A percentile compares a stretch with the other conserved stretches of the same genome.
These are phyloP conservation scores for Vipera latastei DNA, from an alignment of 2,797 vertebrate species.

Conservation along the genomic window DNA sequence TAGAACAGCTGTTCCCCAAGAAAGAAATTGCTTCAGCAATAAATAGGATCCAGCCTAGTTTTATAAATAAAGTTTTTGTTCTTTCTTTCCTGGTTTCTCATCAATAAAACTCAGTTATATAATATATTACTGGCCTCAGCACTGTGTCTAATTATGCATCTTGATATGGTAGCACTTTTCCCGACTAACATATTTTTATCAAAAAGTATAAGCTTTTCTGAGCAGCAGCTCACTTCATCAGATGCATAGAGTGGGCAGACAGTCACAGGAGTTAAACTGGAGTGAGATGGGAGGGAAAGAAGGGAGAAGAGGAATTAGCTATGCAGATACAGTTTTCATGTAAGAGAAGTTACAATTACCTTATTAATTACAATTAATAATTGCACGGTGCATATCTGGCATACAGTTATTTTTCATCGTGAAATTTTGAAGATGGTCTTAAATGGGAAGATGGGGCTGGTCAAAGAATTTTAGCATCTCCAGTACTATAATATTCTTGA, in stretches of 20 bases:
- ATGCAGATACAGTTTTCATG: neutral
- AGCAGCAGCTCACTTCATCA: neutral
- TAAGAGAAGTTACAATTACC: neutral
- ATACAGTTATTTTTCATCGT: neutral
- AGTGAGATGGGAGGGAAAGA: neutral
- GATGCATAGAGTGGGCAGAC: neutral
- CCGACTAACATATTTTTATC: neutral
- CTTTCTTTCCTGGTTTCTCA: neutral
- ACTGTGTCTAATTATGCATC: neutral
- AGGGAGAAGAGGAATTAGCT: neutral
- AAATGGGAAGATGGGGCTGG: neutral
- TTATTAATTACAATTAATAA: neutral
- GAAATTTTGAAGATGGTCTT: neutral
- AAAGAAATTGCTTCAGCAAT: neutral
- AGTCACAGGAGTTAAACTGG: neutral
- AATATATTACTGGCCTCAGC: neutral
- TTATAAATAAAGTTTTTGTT: neutral
- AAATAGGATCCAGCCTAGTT: neutral
- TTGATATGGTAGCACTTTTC: neutral
- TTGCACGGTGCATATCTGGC: neutral
- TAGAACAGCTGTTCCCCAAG: neutral
- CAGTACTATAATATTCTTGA: neutral
- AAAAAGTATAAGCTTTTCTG: neutral
- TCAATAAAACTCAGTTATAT: neutral
- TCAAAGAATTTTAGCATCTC: neutral